phyloP scores from a whole-genome alignment of 2,113 vertebrate genomes.

The Rhineura floridana region DNA sequence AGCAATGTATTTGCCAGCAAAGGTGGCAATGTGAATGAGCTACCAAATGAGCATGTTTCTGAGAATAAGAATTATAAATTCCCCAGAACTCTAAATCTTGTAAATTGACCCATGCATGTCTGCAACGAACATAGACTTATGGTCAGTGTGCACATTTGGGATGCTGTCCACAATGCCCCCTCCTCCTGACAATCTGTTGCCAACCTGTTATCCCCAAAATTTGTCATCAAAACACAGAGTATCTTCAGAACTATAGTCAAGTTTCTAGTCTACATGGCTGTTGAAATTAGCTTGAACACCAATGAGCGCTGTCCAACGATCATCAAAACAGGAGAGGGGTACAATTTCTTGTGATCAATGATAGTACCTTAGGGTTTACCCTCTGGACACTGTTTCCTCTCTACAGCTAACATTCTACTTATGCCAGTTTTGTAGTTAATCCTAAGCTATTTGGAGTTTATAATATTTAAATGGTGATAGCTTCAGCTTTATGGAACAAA shows the following conservation, averaged over 20 bases:
- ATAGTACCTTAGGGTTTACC: too few relatives aligned
- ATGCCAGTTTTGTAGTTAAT: not conserved
- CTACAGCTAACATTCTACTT: not conserved
- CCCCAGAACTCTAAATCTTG: not conserved
- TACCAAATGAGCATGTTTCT: fast-evolving
- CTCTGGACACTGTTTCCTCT: not conserved
- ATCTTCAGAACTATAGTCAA: not conserved
- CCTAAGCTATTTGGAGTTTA: not conserved
- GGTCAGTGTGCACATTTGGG: not conserved
- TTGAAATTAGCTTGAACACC: not conserved
- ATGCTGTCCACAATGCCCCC: not conserved
- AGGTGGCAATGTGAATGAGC: fast-evolving
- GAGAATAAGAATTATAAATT: not conserved
- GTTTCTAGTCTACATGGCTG: too few relatives aligned
- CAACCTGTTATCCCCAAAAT: not conserved
- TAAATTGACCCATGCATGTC: not conserved
- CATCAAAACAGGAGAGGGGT: not conserved
- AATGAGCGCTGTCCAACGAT: not conserved
- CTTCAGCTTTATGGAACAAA: not conserved
- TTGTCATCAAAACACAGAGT: not conserved
- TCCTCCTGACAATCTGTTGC: not conserved
- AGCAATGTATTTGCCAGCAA: not conserved
- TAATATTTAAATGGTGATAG: not conserved
- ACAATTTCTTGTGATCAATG: not conserved
- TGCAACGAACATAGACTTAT: not conserved